Evolutionary conservation across 2,113 vertebrate species (phyloP), one percentile per base, ranked within the genome.

Genomic region (Chaetura pelagica): DNA sequence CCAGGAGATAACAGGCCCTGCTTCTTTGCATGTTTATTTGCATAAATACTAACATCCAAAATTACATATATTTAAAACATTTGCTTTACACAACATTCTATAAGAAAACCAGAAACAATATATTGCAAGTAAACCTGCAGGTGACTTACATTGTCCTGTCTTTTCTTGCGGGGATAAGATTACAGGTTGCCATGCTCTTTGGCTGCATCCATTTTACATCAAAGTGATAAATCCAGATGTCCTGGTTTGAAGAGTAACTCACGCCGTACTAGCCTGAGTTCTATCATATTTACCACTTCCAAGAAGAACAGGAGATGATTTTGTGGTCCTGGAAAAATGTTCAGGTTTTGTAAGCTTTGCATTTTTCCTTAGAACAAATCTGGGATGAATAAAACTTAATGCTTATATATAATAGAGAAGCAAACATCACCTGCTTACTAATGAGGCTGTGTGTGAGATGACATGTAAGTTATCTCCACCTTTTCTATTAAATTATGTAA

Each of bases 1-100:
- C 42, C 61, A 52, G 69, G n/a, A 49, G 9, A 73, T 66, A 77
- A 79, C 75, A 91, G 59, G 48, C 48, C 16, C 46, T 58, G 8
- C 15, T 35, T 93, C 42, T 91, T 92, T 94, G 72, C 88, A 90
- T 95, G 63, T 58, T 81, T 78, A 93, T 97, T 96, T 97, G 95
- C 93, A 95, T 97, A 90, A 93, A 89, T 63, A n/a, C 27, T 66
- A 72, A 24, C 38, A 88, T 59, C 5, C 32, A 68, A 78, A 69
- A 69, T 61, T 20, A 24, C 48, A 22, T 6, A 30, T 16, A 54
- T 77, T 79, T 75, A 61, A 24, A 77, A 6, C 83, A 78, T 90
- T 75, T 87, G 24, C 64, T 90, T 87, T 89, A 81, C 87, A 38
- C 32, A 40, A 54, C 38, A 44, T 55, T 17, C 14, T 59, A 0